phyloP scores from a whole-genome alignment of 2,797 vertebrate species.

The Arctocebus calabarensis region DNA sequence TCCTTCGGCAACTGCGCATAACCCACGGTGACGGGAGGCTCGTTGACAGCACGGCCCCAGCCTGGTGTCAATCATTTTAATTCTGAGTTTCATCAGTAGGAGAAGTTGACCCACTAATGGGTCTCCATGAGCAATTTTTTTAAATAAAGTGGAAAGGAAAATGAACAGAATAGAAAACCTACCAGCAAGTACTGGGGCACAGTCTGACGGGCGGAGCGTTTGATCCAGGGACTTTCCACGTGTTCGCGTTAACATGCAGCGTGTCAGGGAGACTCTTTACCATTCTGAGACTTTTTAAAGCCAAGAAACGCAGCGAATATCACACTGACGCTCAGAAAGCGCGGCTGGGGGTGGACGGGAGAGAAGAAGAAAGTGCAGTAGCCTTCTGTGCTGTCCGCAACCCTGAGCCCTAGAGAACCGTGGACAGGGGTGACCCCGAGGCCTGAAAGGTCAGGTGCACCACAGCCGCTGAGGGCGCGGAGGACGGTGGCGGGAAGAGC shows the following conservation, averaged over 20 bases:
- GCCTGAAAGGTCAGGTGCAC: neutral
- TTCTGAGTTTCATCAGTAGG: neutral
- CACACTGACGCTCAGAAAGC: neutral
- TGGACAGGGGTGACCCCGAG: neutral
- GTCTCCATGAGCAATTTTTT: neutral
- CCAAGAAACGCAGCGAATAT: neutral
- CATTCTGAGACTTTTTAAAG: neutral
- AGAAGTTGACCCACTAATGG: neutral
- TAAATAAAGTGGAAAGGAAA: neutral
- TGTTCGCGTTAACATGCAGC: neutral
- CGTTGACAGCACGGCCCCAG: neutral
- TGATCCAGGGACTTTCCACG: neutral
- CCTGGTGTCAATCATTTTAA: conserved; percentile 18
- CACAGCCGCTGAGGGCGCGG: neutral
- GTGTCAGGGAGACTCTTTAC: neutral
- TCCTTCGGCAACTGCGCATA: neutral
- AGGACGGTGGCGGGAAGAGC: neutral
- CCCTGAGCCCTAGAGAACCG: neutral
- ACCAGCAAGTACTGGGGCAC: neutral
- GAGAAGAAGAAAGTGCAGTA: neutral
- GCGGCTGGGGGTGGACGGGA: neutral
- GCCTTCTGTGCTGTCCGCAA: neutral
- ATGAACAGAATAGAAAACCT: neutral
- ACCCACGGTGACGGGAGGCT: neutral
- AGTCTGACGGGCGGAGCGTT: neutral